Conservation (phyloP, 2,888 invertebrate genomes). For the Heliconius ismenius region DNA sequence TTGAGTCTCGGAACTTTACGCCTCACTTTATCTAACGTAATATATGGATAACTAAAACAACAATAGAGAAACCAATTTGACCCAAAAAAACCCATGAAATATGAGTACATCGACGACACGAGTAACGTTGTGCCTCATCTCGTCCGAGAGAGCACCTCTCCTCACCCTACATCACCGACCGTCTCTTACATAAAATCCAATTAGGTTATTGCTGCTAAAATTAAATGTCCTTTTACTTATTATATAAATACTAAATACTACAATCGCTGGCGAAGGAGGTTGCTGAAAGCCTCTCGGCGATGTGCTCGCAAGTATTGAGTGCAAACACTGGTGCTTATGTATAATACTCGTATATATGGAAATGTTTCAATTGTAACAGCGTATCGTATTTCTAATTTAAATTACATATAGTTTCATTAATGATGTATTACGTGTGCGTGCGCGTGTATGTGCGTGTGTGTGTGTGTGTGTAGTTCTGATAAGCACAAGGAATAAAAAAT, state of each 20-base stretch:
- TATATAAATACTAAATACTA: slow-evolving; percentile 24
- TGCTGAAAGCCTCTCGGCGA: not conserved
- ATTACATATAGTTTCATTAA: not conserved
- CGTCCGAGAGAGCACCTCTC: slow-evolving; percentile 3
- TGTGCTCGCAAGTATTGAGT: not conserved
- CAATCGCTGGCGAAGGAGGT: not conserved
- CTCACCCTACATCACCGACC: not conserved
- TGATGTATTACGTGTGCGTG: not conserved
- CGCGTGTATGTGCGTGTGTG: too few relatives aligned
- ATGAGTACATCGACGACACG: not conserved
- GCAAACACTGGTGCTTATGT: too few relatives aligned
- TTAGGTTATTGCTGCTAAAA: slow-evolving; percentile 18
- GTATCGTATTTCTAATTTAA: not conserved
- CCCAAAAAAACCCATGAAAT: not conserved
- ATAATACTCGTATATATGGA: too few relatives aligned
- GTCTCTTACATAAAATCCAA: slow-evolving; percentile 6
- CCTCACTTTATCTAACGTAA: too few relatives aligned
- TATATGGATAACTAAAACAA: not conserved
- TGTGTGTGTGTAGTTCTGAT: too few relatives aligned
- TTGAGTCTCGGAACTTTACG: too few relatives aligned
- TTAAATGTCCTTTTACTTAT: slow-evolving; percentile 31
- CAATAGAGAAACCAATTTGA: not conserved
- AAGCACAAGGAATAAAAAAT: not conserved
- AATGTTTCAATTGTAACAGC: not conserved
- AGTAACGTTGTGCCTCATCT: slow-evolving; percentile 1